These are phyloP conservation scores for Ormyrus rosae DNA, from an alignment of 2,888 invertebrate genomes.

Conservation along the genomic window DNA sequence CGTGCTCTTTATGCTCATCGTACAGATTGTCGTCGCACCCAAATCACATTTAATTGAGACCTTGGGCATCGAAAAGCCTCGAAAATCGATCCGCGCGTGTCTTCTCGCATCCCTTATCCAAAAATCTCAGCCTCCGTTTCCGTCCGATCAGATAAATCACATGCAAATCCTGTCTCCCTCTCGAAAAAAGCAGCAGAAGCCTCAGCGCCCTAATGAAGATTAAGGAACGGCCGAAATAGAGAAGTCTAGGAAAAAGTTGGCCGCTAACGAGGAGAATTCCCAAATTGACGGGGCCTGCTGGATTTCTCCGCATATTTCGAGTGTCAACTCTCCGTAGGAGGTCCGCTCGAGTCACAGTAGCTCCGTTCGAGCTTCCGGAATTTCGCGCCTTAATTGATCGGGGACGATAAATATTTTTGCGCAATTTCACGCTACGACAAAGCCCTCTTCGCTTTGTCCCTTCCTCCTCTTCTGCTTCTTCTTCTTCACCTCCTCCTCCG, in stretches of 20 bases:
- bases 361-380: conserved; percentile 60
- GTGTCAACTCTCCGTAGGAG: conserved; percentile 32
- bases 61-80: conserved; percentile 10
- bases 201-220: conserved; percentile 46
- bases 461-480: neutral
- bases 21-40: neutral
- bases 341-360: conserved; percentile 46
- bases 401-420: conserved; percentile 11
- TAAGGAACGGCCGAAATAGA: conserved; percentile 30
- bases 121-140: neutral
- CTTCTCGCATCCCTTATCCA: neutral
- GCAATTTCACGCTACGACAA: neutral
- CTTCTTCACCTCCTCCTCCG: neutral
- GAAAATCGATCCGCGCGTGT: conserved; percentile 28
- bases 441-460: neutral
- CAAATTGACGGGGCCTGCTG: conserved; percentile 47
- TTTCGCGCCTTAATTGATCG: conserved; percentile 58
- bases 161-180: neutral
- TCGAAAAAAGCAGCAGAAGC: neutral
- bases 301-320: conserved; percentile 55
- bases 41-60: conserved; percentile 53
- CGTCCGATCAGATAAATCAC: conserved; percentile 49
- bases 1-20: too few relatives aligned
- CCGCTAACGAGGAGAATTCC: conserved; percentile 42
- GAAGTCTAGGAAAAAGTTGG: neutral